phyloP scores from a whole-genome alignment of 2,797 vertebrate genomes.

The Darevskia mixta region DNA sequence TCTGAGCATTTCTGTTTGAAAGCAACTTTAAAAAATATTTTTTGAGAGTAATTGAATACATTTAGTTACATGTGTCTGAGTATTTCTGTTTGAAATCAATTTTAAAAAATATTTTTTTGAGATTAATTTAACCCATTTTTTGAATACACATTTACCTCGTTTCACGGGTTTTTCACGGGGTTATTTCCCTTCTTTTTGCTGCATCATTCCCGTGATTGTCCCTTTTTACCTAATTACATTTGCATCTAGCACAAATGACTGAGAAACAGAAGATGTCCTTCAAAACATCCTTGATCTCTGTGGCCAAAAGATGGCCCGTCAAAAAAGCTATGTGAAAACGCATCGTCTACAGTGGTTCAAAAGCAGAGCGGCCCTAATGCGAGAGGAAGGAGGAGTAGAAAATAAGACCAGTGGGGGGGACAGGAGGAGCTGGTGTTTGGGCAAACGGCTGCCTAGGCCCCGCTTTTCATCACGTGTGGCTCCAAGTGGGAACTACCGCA shows the following conservation, averaged over 20 bases:
- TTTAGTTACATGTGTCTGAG: too few species aligned
- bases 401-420: conserved; percentile 44
- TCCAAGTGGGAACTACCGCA: conserved; percentile 77
- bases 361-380: conserved; percentile 16
- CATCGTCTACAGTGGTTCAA: conserved; percentile 34
- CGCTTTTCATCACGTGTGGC: conserved; percentile 73
- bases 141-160: too few species aligned
- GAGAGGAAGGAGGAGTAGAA: background rate
- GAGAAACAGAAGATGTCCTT: background rate
- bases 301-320: background rate
- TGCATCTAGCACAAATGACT: background rate
- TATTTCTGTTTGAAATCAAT: too few species aligned
- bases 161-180: too few species aligned
- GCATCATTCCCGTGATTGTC: too few species aligned
- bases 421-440: conserved; percentile 61
- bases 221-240: too few species aligned
- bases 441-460: conserved; percentile 46
- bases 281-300: background rate
- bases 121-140: too few species aligned
- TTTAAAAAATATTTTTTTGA: too few species aligned
- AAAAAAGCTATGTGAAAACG: background rate
- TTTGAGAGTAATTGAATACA: too few species aligned
- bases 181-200: too few species aligned
- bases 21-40: too few species aligned
- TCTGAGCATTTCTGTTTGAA: too few species aligned